Conservation (phyloP, 2,113 vertebrate genomes). For the Poecile atricapillus region DNA sequence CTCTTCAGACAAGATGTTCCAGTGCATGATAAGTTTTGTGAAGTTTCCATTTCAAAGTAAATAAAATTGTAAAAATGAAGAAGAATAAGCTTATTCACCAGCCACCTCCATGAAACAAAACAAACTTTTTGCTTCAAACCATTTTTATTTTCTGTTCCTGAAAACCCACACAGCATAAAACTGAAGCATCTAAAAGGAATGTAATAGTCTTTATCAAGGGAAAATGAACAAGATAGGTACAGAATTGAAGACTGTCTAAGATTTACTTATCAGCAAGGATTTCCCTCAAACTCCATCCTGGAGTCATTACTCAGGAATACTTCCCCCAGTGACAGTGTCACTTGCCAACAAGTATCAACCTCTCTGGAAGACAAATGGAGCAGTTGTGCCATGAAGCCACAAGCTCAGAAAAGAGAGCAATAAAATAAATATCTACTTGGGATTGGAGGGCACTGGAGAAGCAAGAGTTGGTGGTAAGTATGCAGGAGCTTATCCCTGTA, state of each 20-base stretch:
- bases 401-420: background rate
- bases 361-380: background rate
- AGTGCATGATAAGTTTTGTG: background rate
- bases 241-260: background rate
- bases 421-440: background rate
- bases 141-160: background rate
- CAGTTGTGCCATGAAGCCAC: background rate
- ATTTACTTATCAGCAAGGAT: background rate
- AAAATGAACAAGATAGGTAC: background rate
- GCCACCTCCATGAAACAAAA: background rate
- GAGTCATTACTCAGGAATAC: background rate
- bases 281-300: background rate
- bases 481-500: background rate
- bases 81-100: background rate
- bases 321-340: background rate
- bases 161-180: background rate
- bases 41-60: background rate
- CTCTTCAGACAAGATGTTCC: background rate
- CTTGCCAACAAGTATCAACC: background rate
- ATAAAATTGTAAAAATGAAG: background rate
- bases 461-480: background rate
- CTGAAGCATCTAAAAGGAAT: background rate
- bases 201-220: background rate
- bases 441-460: conserved; percentile 1
- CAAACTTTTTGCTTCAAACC: background rate